Evolutionary conservation across 2,113 vertebrate species (phyloP).

Genomic region (Theristicus caerulescens): DNA sequence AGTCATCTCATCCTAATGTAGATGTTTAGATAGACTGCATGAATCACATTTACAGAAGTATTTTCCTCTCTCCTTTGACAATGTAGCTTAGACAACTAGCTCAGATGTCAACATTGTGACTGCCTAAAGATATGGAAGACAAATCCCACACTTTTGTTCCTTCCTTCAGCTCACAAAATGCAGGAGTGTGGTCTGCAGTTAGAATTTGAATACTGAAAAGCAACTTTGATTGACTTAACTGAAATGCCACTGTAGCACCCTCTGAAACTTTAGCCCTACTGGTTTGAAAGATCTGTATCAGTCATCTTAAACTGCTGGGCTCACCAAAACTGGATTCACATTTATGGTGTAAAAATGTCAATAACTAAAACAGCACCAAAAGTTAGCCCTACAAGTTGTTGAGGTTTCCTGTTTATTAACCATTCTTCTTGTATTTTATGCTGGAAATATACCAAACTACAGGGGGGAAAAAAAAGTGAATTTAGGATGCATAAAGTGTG

Average conservation of each 20-base stretch:
- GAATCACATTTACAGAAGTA: background rate
- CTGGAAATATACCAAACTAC: background rate
- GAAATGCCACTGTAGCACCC: background rate
- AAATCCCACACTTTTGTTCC: background rate
- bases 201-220: background rate
- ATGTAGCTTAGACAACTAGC: background rate
- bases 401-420: background rate
- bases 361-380: background rate
- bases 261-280: background rate
- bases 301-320: background rate
- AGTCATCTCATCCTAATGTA: background rate
- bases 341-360: background rate
- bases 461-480: too few species aligned
- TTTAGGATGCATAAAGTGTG: background rate
- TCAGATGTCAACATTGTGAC: background rate
- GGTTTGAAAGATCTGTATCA: background rate
- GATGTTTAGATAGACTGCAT: background rate
- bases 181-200: background rate
- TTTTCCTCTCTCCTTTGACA: background rate
- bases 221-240: background rate
- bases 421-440: background rate
- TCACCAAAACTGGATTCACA: background rate
- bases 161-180: background rate
- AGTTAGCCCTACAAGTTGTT: background rate
- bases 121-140: background rate